A percentile compares a stretch with the other conserved stretches of the same genome.
These are phyloP conservation scores for Apamea monoglypha DNA, from an alignment of 2,888 invertebrate species.

Conservation along the genomic window DNA sequence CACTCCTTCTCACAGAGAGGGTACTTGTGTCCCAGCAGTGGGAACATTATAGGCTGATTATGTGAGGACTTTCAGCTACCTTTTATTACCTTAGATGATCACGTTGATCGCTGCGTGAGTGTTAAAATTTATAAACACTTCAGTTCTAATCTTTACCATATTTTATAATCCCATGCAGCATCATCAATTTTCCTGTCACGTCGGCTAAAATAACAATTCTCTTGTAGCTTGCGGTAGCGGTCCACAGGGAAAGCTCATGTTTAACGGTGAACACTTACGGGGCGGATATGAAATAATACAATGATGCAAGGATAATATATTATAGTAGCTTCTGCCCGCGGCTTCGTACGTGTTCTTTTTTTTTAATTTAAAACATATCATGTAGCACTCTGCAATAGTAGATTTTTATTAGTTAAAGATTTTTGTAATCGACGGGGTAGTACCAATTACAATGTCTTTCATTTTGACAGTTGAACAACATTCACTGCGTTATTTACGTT, in stretches of 20 bases:
- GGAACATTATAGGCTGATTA: too few relatives aligned
- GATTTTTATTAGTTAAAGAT: neutral
- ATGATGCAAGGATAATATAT: slow-evolving; percentile 36
- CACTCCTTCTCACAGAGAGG: too few relatives aligned
- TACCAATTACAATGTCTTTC: too few relatives aligned
- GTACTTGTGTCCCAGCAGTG: too few relatives aligned
- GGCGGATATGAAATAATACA: slow-evolving; percentile 29
- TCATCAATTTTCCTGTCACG: slow-evolving; percentile 56
- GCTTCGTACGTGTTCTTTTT: neutral
- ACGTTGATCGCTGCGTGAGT: neutral
- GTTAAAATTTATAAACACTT: slow-evolving; percentile 10
- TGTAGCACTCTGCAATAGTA: neutral
- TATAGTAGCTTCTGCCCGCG: neutral
- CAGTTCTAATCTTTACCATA: slow-evolving; percentile 19
- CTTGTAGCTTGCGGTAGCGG: slow-evolving; percentile 34
- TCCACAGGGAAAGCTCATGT: slow-evolving; percentile 43
- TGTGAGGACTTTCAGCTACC: neutral
- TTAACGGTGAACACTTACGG: slow-evolving; percentile 37
- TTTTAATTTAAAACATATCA: neutral
- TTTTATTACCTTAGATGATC: neutral
- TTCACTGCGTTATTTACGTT: too few relatives aligned
- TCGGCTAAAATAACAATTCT: slow-evolving; percentile 46
- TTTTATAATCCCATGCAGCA: slow-evolving; percentile 41
- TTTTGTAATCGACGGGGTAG: neutral
- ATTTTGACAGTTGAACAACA: too few relatives aligned